Base-by-base conservation (phyloP, 2,113 vertebrate species). In the Amphiprion ocellaris region DNA sequence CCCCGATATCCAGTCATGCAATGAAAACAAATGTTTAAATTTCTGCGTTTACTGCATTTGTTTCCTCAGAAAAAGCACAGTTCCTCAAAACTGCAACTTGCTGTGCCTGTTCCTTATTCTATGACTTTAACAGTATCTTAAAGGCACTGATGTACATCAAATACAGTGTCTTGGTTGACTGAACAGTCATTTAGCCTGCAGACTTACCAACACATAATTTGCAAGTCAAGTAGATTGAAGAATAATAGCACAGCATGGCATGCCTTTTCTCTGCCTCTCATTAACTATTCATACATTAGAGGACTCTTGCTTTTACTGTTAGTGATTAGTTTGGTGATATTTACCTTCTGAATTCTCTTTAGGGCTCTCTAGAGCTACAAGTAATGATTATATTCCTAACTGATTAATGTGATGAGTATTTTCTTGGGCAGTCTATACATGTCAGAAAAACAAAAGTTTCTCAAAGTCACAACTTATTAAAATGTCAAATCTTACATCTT, bases 151-250 rank as follows among this genome's bases (percentile, higher is more conserved):
- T 84, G 37, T 61, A 55, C 46, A 70, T 62, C 28, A 66, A 26
- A 62, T 50, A 30, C 56, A 55, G 60, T 53, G 21, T 7, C 44
- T 46, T 11, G 37, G 74, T 53, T 61, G 64, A 69, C 56, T 84
- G 72, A 55, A 55, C 62, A 76, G 72, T 79, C 77, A 71, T 74
- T 70, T 47, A 71, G 79, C 49, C 61, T 69, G 60, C 55, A 50
- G 63, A 70, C 56, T 79, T 17, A 61, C 0, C 30, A 69, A 82
- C 79, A 69, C 60, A 19, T 77, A 21, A 84, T 86, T 79, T 88
- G 81, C 88, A 86, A 69, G 83, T 76, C 88, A 81, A 86, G 23
- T 77, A 79, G 83, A 79, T 68, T 65, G 70, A 62, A 80, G 60
- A 79, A 83, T 76, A 86, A 84, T 71, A 76, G 86, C 78, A 16